Evolutionary conservation across 2,888 invertebrate species (phyloP), one percentile per base, ranked within the genome.

Genomic region (Philereme transversata): DNA sequence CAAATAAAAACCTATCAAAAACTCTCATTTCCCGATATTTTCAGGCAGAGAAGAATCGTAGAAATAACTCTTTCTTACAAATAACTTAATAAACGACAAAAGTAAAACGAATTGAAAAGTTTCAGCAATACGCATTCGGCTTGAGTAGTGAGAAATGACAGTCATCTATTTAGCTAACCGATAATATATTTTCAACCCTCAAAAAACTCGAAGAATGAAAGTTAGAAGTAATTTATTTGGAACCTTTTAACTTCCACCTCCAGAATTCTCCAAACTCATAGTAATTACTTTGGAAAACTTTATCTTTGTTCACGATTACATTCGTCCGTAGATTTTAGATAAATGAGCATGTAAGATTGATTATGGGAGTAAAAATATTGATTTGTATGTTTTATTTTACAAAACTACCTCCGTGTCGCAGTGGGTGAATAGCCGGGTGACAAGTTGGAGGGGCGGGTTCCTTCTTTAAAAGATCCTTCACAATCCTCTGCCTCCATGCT

Each of bases 201-300:
- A 60, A 64, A 67, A 60, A 65, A 58, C 53, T 33, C 58, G 38
- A 36, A 51, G 58, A 51, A 64, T 62, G 64, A 59, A 51, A 65
- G 61, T 52, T 64, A 57, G n/a, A 62, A 40, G 65, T 65, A 62
- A 67, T 69, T 67, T 67, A 69, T 69, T 65, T 51, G 46, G 56
- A 62, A 57, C 57, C 67, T 62, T 58, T 49, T 41, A 58, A 34
- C 45, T 40, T 40, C 4, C 40, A 40, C 4, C 50, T 47, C 44
- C 54, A 43, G 54, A 46, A 63, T 58, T 53, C 41, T 35, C 38
- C 44, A 56, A 56, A 69, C 61, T 64, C 59, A 55, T 69, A 60
- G 57, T 60, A 47, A 60, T 67, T 69, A 63, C 65, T 64, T 55
- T n/a, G 41, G 36, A 47, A 57, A 62, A 65, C 55, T 58, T 61